phyloP scores from a whole-genome alignment of 2,113 vertebrate species.

The Phrynocephalus versicolor region DNA sequence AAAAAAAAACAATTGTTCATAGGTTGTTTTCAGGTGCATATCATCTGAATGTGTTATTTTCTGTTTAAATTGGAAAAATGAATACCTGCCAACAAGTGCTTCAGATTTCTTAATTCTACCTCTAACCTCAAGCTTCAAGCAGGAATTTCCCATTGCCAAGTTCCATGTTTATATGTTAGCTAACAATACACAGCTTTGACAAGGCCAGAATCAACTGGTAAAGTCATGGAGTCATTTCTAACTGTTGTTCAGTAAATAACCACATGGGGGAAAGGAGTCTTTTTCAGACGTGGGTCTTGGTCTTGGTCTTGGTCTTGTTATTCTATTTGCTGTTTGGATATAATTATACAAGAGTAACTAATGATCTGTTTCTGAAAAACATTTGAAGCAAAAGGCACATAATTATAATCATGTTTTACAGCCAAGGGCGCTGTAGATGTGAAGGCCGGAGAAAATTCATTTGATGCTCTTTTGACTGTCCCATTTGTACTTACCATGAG shows the following conservation, averaged over 20 bases:
- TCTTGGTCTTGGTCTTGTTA: neutral
- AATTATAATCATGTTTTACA: neutral
- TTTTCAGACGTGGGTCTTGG: neutral
- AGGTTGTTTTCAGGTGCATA: neutral
- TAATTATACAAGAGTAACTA: neutral
- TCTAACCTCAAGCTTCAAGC: neutral
- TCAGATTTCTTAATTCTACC: neutral
- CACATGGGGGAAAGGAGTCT: neutral
- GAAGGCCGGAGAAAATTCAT: neutral
- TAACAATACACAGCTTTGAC: neutral
- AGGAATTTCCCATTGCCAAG: neutral
- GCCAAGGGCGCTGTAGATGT: slow-evolving; percentile 6
- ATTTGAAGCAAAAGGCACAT: slow-evolving; percentile 2
- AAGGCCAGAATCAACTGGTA: neutral
- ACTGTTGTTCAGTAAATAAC: slow-evolving; percentile 13
- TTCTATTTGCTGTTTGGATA: neutral
- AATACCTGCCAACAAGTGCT: neutral
- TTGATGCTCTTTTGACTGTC: neutral
- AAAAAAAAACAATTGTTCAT: slow-evolving; percentile 29
- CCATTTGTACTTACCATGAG: neutral
- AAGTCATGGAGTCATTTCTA: neutral
- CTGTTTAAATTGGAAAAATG: slow-evolving; percentile 16
- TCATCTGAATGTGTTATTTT: neutral
- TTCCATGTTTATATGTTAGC: neutral
- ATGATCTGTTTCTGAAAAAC: neutral